Conservation (phyloP, 1,140 invertebrate genomes). For the Aporrectodea caliginosa region DNA sequence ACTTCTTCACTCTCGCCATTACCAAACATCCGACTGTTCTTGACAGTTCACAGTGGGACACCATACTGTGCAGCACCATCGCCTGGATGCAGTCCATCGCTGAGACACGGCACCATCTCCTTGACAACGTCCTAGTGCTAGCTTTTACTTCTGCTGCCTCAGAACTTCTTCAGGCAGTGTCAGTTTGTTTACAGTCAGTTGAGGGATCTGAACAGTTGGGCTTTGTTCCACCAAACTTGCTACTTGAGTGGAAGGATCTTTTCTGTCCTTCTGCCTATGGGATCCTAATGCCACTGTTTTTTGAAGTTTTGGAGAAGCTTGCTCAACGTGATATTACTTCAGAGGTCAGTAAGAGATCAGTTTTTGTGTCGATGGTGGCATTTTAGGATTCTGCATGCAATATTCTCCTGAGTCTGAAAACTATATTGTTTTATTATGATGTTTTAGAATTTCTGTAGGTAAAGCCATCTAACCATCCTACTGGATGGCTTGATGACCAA, state of each 20-base stretch:
- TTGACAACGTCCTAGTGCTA: slow-evolving; percentile 26
- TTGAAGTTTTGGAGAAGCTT: slow-evolving; percentile 39
- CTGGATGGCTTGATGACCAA: no score
- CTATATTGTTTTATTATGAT: no score
- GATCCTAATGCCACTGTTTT: slow-evolving; percentile 44
- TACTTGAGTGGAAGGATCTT: slow-evolving; percentile 59
- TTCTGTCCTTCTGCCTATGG: slow-evolving; percentile 48
- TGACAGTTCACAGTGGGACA: slow-evolving; percentile 62
- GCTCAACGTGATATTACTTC: no score
- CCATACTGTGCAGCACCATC: slow-evolving; percentile 63
- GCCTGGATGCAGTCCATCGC: slow-evolving; percentile 61
- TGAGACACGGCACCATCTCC: background rate
- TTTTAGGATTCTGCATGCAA: no score
- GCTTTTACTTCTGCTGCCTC: slow-evolving; percentile 31
- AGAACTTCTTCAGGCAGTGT: slow-evolving; percentile 26
- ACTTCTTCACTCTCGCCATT: slow-evolving; percentile 35
- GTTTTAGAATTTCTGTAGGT: no score
- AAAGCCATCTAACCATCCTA: no score
- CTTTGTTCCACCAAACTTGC: slow-evolving; percentile 38
- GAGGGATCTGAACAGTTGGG: background rate
- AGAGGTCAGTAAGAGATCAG: no score
- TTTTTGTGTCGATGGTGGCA: no score
- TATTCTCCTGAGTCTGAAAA: no score
- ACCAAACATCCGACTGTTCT: slow-evolving; percentile 26
- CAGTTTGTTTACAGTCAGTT: slow-evolving; percentile 31